phyloP scores from a whole-genome alignment of 1,140 invertebrate species.

The Bombus sylvicola region DNA sequence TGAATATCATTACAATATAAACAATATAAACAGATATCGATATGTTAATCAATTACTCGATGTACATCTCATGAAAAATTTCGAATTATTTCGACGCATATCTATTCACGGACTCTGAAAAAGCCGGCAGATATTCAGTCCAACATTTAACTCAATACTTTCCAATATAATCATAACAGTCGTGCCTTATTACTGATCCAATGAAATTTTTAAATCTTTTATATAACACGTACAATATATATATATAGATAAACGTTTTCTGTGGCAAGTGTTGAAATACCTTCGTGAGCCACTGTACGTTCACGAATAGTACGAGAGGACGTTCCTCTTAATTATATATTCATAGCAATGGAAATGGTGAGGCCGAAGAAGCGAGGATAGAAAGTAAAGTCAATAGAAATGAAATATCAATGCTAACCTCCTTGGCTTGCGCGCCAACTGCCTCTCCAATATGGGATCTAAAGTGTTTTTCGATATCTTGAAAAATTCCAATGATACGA shows the following conservation, averaged over 20 bases:
- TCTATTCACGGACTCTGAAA: no score
- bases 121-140: neutral
- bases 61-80: neutral
- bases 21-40: neutral
- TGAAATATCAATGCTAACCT: constrained; percentile 71
- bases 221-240: no score
- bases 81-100: neutral
- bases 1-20: neutral
- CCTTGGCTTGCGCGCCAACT: constrained; percentile 30
- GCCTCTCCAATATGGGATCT: constrained; percentile 67
- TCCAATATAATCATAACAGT: no score
- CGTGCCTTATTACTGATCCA: no score
- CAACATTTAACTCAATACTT: no score
- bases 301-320: neutral
- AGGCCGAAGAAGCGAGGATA: constrained; percentile 20
- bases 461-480: constrained; percentile 75
- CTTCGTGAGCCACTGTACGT: neutral
- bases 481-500: constrained; percentile 62
- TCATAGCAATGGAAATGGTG: constrained; percentile 65
- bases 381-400: constrained; percentile 68
- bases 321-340: constrained; percentile 71
- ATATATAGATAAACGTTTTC: no score
- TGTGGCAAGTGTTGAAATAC: neutral
- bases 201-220: no score
- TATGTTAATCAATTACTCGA: neutral